Evolutionary conservation across 2,888 invertebrate genomes (phyloP).

Genomic region (Seira musarum): DNA sequence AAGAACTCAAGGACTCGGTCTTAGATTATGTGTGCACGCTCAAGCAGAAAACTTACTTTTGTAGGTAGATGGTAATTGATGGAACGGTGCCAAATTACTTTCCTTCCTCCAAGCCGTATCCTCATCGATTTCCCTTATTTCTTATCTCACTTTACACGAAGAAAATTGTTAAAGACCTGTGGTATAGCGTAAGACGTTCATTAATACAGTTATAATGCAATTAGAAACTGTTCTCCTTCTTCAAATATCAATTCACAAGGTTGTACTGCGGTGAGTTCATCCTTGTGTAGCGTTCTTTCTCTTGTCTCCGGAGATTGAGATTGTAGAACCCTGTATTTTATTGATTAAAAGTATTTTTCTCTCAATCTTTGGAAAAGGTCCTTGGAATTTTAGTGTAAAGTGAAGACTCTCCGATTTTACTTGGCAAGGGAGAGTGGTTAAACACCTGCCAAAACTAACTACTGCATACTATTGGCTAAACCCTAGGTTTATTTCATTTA

Average conservation of each 20-base stretch:
- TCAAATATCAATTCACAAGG: not conserved
- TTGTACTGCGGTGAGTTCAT: too few species aligned
- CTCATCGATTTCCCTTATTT: slow-evolving; percentile 25
- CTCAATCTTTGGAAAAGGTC: too few species aligned
- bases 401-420: not conserved
- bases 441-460: slow-evolving; percentile 8
- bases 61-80: slow-evolving; percentile 31
- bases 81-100: slow-evolving; percentile 40
- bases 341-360: too few species aligned
- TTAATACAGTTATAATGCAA: slow-evolving; percentile 4
- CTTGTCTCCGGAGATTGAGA: too few species aligned
- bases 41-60: not conserved
- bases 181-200: not conserved
- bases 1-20: not conserved
- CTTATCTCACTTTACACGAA: slow-evolving; percentile 7
- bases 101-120: slow-evolving; percentile 19
- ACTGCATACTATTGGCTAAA: too few species aligned
- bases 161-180: not conserved
- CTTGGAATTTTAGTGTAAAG: too few species aligned
- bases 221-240: slow-evolving; percentile 3
- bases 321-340: too few species aligned
- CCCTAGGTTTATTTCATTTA: too few species aligned
- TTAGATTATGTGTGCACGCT: not conserved
- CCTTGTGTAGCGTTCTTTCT: too few species aligned
- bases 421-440: not conserved